A percentile compares a stretch with the other conserved stretches of the same genome.
Conservation (phyloP, 2,888 invertebrate species). For the Protula sp. region DNA sequence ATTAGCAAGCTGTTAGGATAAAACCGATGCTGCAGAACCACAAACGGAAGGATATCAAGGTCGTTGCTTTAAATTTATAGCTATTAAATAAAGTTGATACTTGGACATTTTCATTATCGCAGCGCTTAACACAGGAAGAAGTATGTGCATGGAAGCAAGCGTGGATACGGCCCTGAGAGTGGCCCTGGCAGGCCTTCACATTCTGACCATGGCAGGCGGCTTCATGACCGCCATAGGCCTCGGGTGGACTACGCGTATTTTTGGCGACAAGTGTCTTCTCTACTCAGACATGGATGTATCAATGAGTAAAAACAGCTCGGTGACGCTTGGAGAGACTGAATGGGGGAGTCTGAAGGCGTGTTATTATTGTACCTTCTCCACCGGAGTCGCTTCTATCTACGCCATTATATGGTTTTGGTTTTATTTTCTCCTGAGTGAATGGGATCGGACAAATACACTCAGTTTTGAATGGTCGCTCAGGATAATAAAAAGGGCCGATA, state of each 20-base stretch:
- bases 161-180: background rate
- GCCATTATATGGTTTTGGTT: conserved; percentile 13
- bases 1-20: no score
- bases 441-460: no score
- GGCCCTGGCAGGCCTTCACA: background rate
- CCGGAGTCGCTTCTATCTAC: background rate
- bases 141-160: background rate
- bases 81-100: no score
- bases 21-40: no score
- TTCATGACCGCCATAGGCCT: background rate
- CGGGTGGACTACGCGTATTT: background rate
- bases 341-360: background rate
- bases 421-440: conserved; percentile 8
- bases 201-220: background rate
- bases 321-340: background rate
- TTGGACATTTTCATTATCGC: no score
- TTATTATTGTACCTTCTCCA: conserved; percentile 2
- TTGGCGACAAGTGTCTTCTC: background rate
- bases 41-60: no score
- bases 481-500: no score
- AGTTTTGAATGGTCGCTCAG: no score
- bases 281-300: background rate
- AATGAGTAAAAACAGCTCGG: background rate
- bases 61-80: no score
- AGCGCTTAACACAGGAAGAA: no score